Evolutionary conservation across 2,888 invertebrate genomes (phyloP), one percentile per base, ranked within the genome.

Genomic region (Auanema sp.): DNA sequence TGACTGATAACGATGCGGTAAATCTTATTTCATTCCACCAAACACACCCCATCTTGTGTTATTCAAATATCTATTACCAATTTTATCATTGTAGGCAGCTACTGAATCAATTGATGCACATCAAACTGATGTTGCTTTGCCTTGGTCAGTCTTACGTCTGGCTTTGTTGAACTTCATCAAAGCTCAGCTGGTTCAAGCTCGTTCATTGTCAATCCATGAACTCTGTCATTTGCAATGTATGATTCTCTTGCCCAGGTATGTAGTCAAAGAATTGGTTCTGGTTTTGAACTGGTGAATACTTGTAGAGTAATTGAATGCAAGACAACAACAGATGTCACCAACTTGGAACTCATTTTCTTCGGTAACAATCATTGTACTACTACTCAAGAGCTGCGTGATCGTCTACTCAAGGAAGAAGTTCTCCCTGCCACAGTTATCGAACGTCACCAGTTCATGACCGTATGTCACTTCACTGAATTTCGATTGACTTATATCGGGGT

Each of bases 191-290:
- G 61, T 68, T 2, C 66, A 69, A 44, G 71, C 76, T 0, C 57
- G 77, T n/a, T 64, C 68, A 10, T 50, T 77, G 2, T 58, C 62
- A 6, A 58, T 66, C 21, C 66, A 62, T 43, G 77, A 77, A 58
- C 49, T 76, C 3, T 63, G 64, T 23, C 77, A 77, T 51, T 42
- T 77, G 5, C 77, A 77, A 58, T 56, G 64, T 1, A 77, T 77
- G 76, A 70, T 76, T 5, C 63, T 77, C 12, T 56, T 77, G 2
- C 76, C 72, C 1, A 56, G 73, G 54, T 66, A 24, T 41, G 21
- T 21, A 8, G 14, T 49, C 24, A n/a, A n/a, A 12, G 11, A 25
- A 24, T 54, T 25, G 1, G 14, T n/a, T 24, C 40, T 11, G 11
- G 18, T 54, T 12, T 1, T 12, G 25, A 33, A 10, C 12, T 54